Evolutionary conservation across 2,797 vertebrate genomes (phyloP).

Genomic region (Chaunax sp.): DNA sequence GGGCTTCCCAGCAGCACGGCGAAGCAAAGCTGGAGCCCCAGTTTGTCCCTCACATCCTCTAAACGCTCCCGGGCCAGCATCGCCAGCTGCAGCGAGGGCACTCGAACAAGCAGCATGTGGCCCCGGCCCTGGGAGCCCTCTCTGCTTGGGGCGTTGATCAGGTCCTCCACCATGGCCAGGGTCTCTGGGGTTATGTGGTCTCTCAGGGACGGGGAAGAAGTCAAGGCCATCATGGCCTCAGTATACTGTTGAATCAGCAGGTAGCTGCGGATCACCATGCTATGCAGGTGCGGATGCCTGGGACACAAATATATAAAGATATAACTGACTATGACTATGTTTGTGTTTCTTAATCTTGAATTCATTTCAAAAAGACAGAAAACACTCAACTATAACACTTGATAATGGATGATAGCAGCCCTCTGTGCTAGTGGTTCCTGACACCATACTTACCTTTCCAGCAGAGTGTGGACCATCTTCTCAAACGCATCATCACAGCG

Average conservation of each 20-base stretch:
- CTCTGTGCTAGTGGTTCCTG: not conserved
- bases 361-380: not conserved
- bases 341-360: not conserved
- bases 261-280: conserved; percentile 98
- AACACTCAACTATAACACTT: not conserved
- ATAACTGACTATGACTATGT: not conserved
- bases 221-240: conserved; percentile 96
- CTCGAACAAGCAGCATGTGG: conserved; percentile 96
- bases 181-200: conserved; percentile 98
- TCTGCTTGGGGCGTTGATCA: conserved; percentile 89
- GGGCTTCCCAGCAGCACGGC: conserved; percentile 96
- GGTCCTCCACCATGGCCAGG: conserved; percentile 94
- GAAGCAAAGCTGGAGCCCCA: conserved; percentile 94
- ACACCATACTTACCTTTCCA: conserved; percentile 88
- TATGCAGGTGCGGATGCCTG: conserved; percentile 96
- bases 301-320: conserved; percentile 22
- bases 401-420: not conserved
- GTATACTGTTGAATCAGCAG: conserved; percentile 99
- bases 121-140: conserved; percentile 88
- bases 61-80: conserved; percentile 95
- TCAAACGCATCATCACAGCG: conserved; percentile 97
- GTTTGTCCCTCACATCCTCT: conserved; percentile 93
- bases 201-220: conserved; percentile 89
- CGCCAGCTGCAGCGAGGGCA: conserved; percentile 96
- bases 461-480: conserved; percentile 95